A percentile compares a stretch with the other conserved stretches of the same genome.
phyloP scores from a whole-genome alignment of 2,888 invertebrate species.

The Hypomecis atomaria region DNA sequence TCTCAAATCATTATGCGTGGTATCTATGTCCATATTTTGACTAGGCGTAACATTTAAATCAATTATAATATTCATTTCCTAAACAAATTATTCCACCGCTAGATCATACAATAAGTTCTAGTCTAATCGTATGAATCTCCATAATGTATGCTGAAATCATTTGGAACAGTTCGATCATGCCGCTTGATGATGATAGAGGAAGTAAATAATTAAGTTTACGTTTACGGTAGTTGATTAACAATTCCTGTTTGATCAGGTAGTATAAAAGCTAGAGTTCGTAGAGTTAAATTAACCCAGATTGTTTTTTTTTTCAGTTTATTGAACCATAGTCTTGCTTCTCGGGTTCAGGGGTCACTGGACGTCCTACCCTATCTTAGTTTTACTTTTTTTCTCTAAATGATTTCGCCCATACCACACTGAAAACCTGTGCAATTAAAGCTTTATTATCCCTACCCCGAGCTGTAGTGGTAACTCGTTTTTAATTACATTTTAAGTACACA shows the following conservation, averaged over 20 bases:
- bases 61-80: conserved; percentile 1
- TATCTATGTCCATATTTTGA: background rate
- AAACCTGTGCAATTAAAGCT: conserved; percentile 68
- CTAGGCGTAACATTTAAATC: background rate
- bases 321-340: conserved; percentile 15
- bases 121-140: conserved; percentile 3
- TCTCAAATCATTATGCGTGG: conserved; percentile 1
- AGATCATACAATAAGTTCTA: conserved; percentile 2
- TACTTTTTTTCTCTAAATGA: conserved; percentile 55
- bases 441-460: conserved; percentile 63
- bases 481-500: conserved; percentile 70
- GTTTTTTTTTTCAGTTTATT: conserved; percentile 1
- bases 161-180: background rate
- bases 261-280: background rate
- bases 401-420: conserved; percentile 52
- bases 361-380: conserved; percentile 35
- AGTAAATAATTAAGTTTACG: background rate
- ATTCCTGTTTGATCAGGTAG: background rate
- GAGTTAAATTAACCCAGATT: background rate
- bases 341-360: conserved; percentile 39
- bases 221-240: background rate
- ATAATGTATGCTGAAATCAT: conserved; percentile 1
- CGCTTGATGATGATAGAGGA: background rate
- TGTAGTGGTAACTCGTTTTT: conserved; percentile 69
- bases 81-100: background rate